Evolutionary conservation across 2,113 vertebrate genomes (phyloP), one percentile per base, ranked within the genome.

Genomic region (Nasalis larvatus): DNA sequence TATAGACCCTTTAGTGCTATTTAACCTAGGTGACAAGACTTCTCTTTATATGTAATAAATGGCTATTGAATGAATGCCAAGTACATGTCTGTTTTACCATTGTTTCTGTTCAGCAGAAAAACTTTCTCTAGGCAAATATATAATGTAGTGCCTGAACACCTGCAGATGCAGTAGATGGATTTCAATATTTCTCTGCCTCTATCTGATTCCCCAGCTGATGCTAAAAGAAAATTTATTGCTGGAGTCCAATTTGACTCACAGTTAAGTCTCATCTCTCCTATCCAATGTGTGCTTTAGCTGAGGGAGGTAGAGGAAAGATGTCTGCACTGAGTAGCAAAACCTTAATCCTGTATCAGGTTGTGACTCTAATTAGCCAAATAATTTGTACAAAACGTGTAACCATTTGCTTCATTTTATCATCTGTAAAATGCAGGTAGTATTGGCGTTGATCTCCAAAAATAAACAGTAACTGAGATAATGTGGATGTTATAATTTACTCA

Each of bases 21-120:
- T 95, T 92, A 89, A 83, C 8, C 20, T 23, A 82, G 40, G 90
- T 90, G 45, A 76, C 76, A 89, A 94, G 74, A 63, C 13, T 86
- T 68, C 8, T 18, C 35, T 80, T 91, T 86, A 60, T 87, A 76
- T 77, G 32, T 30, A 88, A 45, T 92, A 80, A 94, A 82, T 83
- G 76, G 94, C 17, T 74, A 63, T 71, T 74, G 87, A 97, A 92
- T 86, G 49, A 47, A 94, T 94, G 87, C 35, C 30, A 69, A 68
- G 2, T 47, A 96, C 6, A 25, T 80, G 37, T 83, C n/a, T 86
- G 18, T 54, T 95, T 93, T 58, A 84, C 12, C 35, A 25, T 66
- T 89, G 78, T 92, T 96, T 69, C 40, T 74, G 49, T 42, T 98
- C 66, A 94, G 32, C 71, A 73, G 76, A 87, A 96, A 96, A 49